A percentile compares a stretch with the other conserved stretches of the same genome.
Evolutionary conservation across 2,113 vertebrate species (phyloP).

Genomic region (Centropristis striata): DNA sequence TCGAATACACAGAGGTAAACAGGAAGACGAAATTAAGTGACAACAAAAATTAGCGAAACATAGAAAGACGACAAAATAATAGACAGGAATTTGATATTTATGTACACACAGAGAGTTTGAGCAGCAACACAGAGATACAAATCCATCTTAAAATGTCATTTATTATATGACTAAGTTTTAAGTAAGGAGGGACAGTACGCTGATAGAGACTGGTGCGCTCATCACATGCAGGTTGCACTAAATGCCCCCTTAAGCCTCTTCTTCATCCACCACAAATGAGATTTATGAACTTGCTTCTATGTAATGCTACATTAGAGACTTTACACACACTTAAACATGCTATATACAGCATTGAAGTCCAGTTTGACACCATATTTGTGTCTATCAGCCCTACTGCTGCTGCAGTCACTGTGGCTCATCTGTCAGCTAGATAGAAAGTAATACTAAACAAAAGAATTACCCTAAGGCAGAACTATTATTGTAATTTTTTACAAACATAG

Average conservation of each 20-base stretch:
- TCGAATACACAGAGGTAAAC: conserved; percentile 25
- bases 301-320: conserved; percentile 21
- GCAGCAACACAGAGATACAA: background rate
- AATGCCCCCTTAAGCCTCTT: conserved; percentile 38
- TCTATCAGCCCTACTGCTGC: background rate
- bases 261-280: conserved; percentile 31
- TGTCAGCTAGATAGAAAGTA: background rate
- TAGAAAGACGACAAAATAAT: background rate
- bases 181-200: background rate
- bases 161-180: background rate
- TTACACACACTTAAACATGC: conserved; percentile 16
- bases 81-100: conserved; percentile 13
- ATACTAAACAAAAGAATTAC: background rate
- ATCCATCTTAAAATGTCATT: background rate
- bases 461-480: background rate
- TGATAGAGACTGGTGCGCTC: conserved; percentile 11
- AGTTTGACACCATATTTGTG: background rate
- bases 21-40: conserved; percentile 9
- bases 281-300: conserved; percentile 29
- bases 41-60: conserved; percentile 5
- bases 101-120: background rate
- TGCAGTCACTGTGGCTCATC: background rate
- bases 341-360: background rate
- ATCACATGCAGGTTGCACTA: conserved; percentile 12
- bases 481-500: background rate